A percentile compares a stretch with the other conserved stretches of the same genome.
Evolutionary conservation across 2,888 invertebrate genomes (phyloP).

Genomic region (Morinoia aosen): DNA sequence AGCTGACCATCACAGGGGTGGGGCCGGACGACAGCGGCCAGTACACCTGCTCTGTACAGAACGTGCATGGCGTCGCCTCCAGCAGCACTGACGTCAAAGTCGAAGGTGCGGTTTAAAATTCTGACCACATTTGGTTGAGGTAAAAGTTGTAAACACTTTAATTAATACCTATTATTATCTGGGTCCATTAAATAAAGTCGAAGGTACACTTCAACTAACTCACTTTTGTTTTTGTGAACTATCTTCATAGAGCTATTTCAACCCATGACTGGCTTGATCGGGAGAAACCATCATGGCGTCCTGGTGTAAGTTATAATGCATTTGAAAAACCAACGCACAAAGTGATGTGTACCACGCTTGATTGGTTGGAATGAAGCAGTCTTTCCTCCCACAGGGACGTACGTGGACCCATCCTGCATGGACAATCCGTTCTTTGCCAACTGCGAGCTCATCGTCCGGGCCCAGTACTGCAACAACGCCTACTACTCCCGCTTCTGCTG

Average conservation of each 20-base stretch:
- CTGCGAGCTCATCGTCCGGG: slow-evolving; percentile 88
- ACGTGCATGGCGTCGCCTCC: slow-evolving; percentile 77
- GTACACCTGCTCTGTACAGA: slow-evolving; percentile 87
- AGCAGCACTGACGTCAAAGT: slow-evolving; percentile 80
- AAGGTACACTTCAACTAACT: background rate
- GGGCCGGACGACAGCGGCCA: slow-evolving; percentile 81
- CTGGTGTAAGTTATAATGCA: no score
- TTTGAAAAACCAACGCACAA: no score
- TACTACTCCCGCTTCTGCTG: slow-evolving; percentile 89
- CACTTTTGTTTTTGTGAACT: background rate
- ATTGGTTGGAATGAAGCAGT: background rate
- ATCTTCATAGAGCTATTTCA: background rate
- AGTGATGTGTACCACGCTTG: no score
- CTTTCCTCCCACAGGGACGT: slow-evolving; percentile 76
- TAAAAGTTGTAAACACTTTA: background rate
- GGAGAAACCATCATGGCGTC: no score
- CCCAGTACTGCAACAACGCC: slow-evolving; percentile 86
- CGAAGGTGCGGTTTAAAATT: slow-evolving; percentile 77
- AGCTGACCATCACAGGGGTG: slow-evolving; percentile 78
- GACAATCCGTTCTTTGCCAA: slow-evolving; percentile 92
- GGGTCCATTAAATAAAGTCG: background rate
- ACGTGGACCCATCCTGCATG: slow-evolving; percentile 84
- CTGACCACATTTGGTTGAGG: background rate
- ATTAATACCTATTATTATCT: no score
- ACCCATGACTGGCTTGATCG: slow-evolving; percentile 68